Evolutionary conservation across 2,888 invertebrate species (phyloP).

Genomic region (Torymus texanus): DNA sequence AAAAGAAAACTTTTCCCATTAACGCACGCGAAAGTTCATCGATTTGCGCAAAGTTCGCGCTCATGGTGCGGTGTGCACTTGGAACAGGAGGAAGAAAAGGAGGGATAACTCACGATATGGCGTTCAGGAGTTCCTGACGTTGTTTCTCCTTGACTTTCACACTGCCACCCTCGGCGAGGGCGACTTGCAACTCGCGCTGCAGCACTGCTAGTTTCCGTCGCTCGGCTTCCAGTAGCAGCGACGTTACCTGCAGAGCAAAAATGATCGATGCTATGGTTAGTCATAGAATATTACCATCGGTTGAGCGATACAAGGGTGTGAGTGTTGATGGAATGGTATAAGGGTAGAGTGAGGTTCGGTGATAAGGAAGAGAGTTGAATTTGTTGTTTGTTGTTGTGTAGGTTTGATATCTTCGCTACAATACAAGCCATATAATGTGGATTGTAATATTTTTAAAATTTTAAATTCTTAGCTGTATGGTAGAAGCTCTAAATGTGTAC

Average conservation of each 20-base stretch:
- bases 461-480: no score
- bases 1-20: slow-evolving; percentile 41
- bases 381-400: no score
- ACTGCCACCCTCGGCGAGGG: slow-evolving; percentile 80
- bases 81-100: background rate
- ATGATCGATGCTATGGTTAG: background rate
- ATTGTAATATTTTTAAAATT: no score
- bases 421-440: no score
- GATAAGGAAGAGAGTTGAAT: no score
- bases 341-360: no score
- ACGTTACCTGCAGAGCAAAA: slow-evolving; percentile 78
- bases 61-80: background rate
- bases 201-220: slow-evolving; percentile 81
- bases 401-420: no score
- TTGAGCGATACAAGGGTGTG: no score
- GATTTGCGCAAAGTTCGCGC: slow-evolving; percentile 13
- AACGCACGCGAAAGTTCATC: slow-evolving; percentile 39
- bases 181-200: slow-evolving; percentile 81
- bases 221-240: slow-evolving; percentile 82
- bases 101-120: slow-evolving; percentile 79
- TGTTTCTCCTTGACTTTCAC: slow-evolving; percentile 82
- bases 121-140: slow-evolving; percentile 80
- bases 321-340: no score
- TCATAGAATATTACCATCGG: no score
- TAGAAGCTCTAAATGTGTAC: no score